A percentile compares a stretch with the other conserved stretches of the same genome.
Conservation (phyloP, 2,888 invertebrate species). For the Prosapia bicincta region DNA sequence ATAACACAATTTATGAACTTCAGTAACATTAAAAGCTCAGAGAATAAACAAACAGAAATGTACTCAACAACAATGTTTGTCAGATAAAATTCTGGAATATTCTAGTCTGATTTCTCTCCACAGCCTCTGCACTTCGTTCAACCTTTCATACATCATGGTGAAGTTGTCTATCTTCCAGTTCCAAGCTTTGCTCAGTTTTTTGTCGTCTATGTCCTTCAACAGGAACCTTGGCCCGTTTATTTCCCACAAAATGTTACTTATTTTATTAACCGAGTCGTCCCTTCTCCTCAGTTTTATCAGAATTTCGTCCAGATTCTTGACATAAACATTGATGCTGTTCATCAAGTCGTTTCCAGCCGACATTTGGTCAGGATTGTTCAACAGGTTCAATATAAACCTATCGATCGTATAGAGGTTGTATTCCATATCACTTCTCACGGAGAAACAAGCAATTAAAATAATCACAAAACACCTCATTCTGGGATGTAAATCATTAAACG, state of each 20-base stretch:
- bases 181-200: neutral
- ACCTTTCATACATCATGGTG: slow-evolving; percentile 9
- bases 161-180: slow-evolving; percentile 10
- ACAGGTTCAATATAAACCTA: neutral
- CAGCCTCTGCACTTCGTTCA: slow-evolving; percentile 11
- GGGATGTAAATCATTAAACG: no score
- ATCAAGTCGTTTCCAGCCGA: neutral
- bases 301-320: neutral
- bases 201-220: slow-evolving; percentile 15
- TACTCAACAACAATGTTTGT: neutral
- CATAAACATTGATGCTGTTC: neutral
- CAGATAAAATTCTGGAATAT: slow-evolving; percentile 11
- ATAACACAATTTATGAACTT: no score
- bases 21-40: no score
- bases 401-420: neutral
- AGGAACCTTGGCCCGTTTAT: slow-evolving; percentile 17
- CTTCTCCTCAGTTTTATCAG: neutral
- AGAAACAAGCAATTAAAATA: neutral
- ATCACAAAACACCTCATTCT: no score
- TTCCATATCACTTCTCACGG: neutral
- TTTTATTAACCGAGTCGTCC: slow-evolving; percentile 10
- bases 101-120: slow-evolving; percentile 12
- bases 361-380: neutral
- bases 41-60: no score
- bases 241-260: slow-evolving; percentile 17